Percentiles rank a stretch among this genome's conserved stretches.
phyloP scores from a whole-genome alignment of 2,888 invertebrate species.

The Lydus trimaculatus region DNA sequence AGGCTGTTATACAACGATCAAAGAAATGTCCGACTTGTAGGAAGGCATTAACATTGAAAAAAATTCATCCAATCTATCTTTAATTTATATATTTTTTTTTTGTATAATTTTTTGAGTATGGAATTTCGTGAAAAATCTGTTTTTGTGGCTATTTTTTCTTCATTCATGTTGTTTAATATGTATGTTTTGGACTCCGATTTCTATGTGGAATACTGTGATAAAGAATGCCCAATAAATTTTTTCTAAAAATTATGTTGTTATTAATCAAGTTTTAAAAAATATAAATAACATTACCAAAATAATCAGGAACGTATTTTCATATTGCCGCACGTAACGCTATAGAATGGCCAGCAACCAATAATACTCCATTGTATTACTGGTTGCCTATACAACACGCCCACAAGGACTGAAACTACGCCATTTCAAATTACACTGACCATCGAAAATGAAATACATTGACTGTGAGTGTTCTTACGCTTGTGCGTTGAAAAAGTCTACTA shows the following conservation, averaged over 20 bases:
- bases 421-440: no score
- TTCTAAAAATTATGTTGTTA: neutral
- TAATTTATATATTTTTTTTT: constrained; percentile 22
- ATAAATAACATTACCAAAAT: no score
- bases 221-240: neutral
- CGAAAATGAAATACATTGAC: no score
- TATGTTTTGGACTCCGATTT: neutral
- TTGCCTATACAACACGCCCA: neutral
- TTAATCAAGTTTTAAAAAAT: no score
- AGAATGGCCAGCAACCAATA: no score
- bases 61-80: constrained; percentile 37
- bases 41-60: constrained; percentile 30
- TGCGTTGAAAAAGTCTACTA: no score
- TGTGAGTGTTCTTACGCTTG: no score
- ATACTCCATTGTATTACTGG: neutral
- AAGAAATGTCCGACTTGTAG: constrained; percentile 38
- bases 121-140: neutral
- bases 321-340: no score
- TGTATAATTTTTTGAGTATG: constrained; percentile 10
- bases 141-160: neutral
- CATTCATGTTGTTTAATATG: neutral
- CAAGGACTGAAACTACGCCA: no score
- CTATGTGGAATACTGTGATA: neutral
- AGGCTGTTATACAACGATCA: constrained; percentile 19
- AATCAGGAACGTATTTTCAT: no score